Evolutionary conservation across 2,113 vertebrate species (phyloP).

Genomic region (Phyllostomus discolor): DNA sequence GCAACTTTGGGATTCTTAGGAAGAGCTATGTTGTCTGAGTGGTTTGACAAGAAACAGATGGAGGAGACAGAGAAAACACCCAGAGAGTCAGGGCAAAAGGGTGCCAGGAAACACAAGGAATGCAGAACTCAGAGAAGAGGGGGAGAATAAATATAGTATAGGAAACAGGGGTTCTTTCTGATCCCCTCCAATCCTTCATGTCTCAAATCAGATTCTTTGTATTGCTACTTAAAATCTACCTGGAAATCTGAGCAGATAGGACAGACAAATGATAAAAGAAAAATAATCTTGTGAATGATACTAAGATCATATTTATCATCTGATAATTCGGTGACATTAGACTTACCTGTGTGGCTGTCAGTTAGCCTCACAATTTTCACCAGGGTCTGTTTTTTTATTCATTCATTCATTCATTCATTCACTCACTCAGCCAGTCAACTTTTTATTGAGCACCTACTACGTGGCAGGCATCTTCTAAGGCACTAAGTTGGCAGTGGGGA

Average conservation of each 20-base stretch:
- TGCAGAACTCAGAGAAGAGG: fast-evolving
- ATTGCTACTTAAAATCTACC: background rate
- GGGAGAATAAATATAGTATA: fast-evolving
- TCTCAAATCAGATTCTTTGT: background rate
- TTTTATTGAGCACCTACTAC: background rate
- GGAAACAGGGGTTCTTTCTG: background rate
- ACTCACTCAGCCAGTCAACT: background rate
- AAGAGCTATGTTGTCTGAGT: background rate
- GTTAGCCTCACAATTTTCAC: background rate
- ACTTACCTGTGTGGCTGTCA: too few species aligned
- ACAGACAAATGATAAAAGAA: background rate
- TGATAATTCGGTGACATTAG: background rate
- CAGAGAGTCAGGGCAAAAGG: too few species aligned
- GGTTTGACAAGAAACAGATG: background rate
- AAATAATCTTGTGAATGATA: background rate
- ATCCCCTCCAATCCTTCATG: background rate
- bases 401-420: background rate
- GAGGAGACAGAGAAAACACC: background rate
- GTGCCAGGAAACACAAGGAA: too few species aligned
- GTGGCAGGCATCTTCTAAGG: background rate
- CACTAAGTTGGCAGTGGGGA: too few species aligned
- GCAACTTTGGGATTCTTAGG: background rate
- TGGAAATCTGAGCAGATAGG: background rate
- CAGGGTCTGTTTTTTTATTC: background rate
- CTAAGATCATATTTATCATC: background rate